Percentiles rank a stretch among this genome's conserved stretches.
phyloP scores from a whole-genome alignment of 2,797 vertebrate genomes.

The Pseudochirops corinnae region DNA sequence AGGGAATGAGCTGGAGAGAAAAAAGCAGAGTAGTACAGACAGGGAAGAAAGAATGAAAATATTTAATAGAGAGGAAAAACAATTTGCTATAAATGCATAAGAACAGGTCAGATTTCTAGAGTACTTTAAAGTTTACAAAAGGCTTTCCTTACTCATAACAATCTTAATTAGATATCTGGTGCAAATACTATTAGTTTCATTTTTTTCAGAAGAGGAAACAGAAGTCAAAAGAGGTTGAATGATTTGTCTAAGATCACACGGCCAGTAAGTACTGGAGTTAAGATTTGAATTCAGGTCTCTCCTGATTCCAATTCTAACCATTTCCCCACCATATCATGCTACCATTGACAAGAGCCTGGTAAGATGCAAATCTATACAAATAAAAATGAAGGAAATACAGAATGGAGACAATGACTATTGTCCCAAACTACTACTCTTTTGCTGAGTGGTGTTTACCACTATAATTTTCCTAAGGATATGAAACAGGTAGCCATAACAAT shows the following conservation, averaged over 20 bases:
- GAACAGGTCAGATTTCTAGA: neutral
- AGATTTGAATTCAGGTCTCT: neutral
- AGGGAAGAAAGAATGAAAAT: neutral
- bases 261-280: neutral
- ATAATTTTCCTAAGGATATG: neutral
- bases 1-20: neutral
- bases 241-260: neutral
- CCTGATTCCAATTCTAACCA: neutral
- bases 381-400: neutral
- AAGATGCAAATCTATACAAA: slow-evolving; percentile 6
- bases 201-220: neutral
- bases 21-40: slow-evolving; percentile 1
- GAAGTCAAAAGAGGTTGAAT: neutral
- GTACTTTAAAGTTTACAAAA: slow-evolving; percentile 2
- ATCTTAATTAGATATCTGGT: neutral
- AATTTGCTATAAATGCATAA: neutral
- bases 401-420: neutral
- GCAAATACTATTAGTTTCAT: neutral
- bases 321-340: neutral
- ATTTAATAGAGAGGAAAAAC: neutral
- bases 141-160: neutral
- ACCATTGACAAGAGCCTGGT: neutral
- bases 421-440: neutral
- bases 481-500: neutral
- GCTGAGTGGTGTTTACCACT: neutral